Conservation (phyloP, 2,797 vertebrate genomes). For the Dendrocincla fuliginosa region DNA sequence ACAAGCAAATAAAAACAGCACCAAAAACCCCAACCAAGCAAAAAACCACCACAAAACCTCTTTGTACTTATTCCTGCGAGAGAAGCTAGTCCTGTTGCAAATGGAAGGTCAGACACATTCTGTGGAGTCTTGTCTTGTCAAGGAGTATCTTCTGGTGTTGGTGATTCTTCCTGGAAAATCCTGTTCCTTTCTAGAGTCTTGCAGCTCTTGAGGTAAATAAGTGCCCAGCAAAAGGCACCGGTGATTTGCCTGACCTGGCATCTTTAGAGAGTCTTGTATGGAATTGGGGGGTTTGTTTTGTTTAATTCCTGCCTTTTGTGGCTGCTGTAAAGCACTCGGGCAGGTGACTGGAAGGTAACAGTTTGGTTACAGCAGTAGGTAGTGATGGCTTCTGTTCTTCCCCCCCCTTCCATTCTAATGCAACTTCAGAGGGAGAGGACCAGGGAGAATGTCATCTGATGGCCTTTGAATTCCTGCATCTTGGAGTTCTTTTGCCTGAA, state of each 20-base stretch:
- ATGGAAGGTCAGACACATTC: not conserved
- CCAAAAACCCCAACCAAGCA: not conserved
- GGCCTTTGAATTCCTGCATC: not conserved
- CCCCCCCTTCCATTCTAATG: not conserved
- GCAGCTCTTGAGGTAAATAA: not conserved
- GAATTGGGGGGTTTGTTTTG: not conserved
- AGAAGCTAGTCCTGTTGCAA: not conserved
- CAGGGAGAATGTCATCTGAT: not conserved
- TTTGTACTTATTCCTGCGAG: not conserved
- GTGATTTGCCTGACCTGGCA: not conserved
- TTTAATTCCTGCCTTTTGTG: not conserved
- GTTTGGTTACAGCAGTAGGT: not conserved
- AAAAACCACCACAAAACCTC: not conserved
- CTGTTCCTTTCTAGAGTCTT: not conserved
- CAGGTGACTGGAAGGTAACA: not conserved
- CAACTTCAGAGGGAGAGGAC: not conserved
- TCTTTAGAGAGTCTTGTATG: not conserved
- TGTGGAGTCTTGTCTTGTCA: not conserved
- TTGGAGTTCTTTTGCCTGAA: not conserved
- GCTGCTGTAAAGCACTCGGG: not conserved
- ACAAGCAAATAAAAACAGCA: not conserved
- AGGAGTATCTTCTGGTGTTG: too few species aligned
- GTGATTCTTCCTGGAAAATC: not conserved
- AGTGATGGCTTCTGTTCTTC: fast-evolving
- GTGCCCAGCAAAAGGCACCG: not conserved